Evolutionary conservation across 1,140 invertebrate species (phyloP), one percentile per base, ranked within the genome.

Genomic region (Hestina assimilis): DNA sequence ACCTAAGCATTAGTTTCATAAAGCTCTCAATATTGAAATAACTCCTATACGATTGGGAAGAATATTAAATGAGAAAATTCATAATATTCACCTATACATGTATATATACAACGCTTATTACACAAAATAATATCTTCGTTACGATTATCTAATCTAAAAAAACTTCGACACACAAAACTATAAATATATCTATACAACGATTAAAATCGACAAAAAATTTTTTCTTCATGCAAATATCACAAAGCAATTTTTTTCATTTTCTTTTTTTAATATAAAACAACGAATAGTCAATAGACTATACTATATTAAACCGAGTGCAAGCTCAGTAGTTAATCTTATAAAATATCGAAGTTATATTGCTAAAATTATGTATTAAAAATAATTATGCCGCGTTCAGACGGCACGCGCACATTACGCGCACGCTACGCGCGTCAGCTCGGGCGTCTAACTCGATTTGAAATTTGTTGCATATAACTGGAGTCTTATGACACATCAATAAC

Each of bases 261-360:
- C 24, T 11, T 4, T 66, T 75, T 72, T 70, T 69, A 75, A 72
- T 75, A 75, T 77, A 75, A 73, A 78, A 76, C 63, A 79, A 69
- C 63, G 63, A 71, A 67, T 74, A 80, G 75, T 75, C 74, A 71
- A 70, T 66, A 58, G 70, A 78, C 75, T 72, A 59, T 74, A 74
- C 68, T 41, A 40, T 40, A 58, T 47, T 40, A 23, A 35, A 50
- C 28, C 20, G 51, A 40, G 46, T 42, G 57, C 15, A 43, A 20
- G 29, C 38, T 31, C 47, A 58, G 19, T 35, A 26, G 40, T 64
- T 58, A 19, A 54, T 28, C 41, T 64, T 55, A 55, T n/a, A 51
- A 52, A 51, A 33, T 59, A 59, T 63, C 46, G 52, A 50, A 55
- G 42, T 46, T 54, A 58, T 33, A 55, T 31, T 35, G 17, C 40